These are phyloP conservation scores for Heteromormyrus szaboi DNA, from an alignment of 2,797 vertebrate genomes.

Conservation along the genomic window DNA sequence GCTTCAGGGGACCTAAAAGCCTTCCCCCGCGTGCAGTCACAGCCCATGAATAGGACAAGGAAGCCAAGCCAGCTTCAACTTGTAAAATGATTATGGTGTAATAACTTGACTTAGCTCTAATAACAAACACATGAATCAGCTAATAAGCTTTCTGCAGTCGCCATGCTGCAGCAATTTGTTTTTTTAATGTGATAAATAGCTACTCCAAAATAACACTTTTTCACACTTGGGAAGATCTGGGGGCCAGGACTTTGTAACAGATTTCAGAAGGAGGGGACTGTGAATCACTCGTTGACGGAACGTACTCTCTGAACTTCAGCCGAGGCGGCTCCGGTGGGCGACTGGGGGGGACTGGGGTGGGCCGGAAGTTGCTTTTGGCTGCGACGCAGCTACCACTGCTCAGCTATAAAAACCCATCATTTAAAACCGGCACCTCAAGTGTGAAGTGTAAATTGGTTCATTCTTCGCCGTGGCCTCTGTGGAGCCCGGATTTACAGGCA, in stretches of 20 bases:
- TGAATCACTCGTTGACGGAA: conserved; percentile 35
- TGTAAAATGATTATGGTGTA: conserved; percentile 49
- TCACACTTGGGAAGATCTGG: background rate
- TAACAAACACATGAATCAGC: conserved; percentile 49
- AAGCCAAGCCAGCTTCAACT: conserved; percentile 29
- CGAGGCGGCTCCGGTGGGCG: conserved; percentile 17
- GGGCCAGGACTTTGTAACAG: conserved; percentile 22
- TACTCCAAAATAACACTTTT: conserved; percentile 35
- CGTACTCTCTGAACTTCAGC: conserved; percentile 27
- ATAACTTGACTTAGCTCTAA: conserved; percentile 52
- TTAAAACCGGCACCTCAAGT: conserved; percentile 15
- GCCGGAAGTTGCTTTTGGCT: conserved; percentile 30
- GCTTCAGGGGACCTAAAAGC: background rate
- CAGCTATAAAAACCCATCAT: conserved; percentile 22
- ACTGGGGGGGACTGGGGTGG: background rate
- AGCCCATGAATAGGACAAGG: conserved; percentile 21
- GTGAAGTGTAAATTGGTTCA: conserved; percentile 27
- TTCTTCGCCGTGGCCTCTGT: conserved; percentile 20
- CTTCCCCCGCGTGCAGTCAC: background rate
- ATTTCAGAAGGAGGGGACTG: conserved; percentile 25
- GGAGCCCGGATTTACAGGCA: conserved; percentile 23
- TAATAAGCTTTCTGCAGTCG: conserved; percentile 35
- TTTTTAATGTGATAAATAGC: conserved; percentile 42
- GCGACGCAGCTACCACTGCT: conserved; percentile 16
- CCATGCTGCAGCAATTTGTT: conserved; percentile 41